phyloP scores from a whole-genome alignment of 1,140 invertebrate species.

The Temnothorax nylanderi region DNA sequence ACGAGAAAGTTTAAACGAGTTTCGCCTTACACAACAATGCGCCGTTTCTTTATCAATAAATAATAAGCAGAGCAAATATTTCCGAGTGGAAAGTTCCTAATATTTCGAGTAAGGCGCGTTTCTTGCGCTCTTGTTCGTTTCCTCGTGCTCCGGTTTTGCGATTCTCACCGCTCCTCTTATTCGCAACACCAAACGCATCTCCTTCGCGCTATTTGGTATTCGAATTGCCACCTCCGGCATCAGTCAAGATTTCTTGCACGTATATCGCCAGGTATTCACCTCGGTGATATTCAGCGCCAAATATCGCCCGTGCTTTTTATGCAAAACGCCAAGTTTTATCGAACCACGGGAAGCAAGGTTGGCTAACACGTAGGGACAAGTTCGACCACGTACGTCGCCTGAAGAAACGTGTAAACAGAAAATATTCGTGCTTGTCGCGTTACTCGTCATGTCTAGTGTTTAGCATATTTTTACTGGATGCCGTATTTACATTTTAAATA shows the following conservation, averaged over 20 bases:
- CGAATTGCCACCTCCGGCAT: constrained; percentile 72
- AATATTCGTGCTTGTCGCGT: constrained; percentile 45
- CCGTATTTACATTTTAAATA: not conserved
- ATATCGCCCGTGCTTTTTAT: constrained; percentile 77
- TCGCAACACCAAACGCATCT: constrained; percentile 35
- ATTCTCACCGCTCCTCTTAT: constrained; percentile 16
- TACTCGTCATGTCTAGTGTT: not conserved
- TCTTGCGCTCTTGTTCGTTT: not conserved
- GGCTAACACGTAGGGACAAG: constrained; percentile 55
- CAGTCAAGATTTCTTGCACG: constrained; percentile 78
- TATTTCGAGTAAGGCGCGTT: constrained; percentile 26
- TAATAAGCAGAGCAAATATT: constrained; percentile 51
- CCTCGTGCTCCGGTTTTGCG: not conserved
- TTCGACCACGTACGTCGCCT: constrained; percentile 72
- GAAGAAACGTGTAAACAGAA: constrained; percentile 72
- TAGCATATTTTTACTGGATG: not conserved
- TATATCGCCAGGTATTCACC: constrained; percentile 69
- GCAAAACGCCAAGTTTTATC: constrained; percentile 77
- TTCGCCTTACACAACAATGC: constrained; percentile 2
- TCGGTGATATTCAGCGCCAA: constrained; percentile 73
- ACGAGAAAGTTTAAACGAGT: not conserved
- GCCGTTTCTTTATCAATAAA: constrained; percentile 37
- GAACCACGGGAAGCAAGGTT: constrained; percentile 14
- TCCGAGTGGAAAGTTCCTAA: constrained; percentile 14
- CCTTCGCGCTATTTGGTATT: constrained; percentile 70